Conservation (phyloP, 2,888 invertebrate species). For the Zhengitettix transpicula region DNA sequence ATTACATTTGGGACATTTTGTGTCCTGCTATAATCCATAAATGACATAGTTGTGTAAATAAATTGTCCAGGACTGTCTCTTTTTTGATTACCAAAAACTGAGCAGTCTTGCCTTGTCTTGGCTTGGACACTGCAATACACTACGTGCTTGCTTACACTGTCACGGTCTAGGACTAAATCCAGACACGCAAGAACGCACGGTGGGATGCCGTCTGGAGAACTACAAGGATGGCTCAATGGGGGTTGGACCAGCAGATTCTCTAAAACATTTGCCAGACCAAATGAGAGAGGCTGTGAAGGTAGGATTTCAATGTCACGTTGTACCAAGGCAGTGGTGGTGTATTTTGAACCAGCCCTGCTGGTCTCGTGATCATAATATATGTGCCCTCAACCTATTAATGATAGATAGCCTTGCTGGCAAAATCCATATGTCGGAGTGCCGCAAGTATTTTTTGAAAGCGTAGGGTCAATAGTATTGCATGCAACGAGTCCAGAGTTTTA, state of each 20-base stretch:
- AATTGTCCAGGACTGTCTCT: neutral
- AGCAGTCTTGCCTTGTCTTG: slow-evolving; percentile 2
- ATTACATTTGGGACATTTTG: no score
- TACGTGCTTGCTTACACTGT: slow-evolving; percentile 7
- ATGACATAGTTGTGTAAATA: neutral
- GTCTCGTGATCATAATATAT: neutral
- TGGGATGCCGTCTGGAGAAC: slow-evolving; percentile 37
- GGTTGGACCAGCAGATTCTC: slow-evolving; percentile 23
- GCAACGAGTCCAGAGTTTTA: neutral
- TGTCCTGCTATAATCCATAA: neutral
- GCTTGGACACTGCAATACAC: neutral
- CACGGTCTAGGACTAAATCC: slow-evolving; percentile 21
- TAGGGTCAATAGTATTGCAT: neutral
- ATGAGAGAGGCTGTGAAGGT: slow-evolving; percentile 25
- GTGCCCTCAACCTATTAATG: neutral
- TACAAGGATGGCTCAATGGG: slow-evolving; percentile 31
- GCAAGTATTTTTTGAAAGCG: neutral
- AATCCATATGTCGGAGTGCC: neutral
- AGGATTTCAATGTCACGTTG: slow-evolving; percentile 8
- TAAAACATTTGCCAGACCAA: slow-evolving; percentile 22
- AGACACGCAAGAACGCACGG: slow-evolving; percentile 25
- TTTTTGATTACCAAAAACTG: neutral
- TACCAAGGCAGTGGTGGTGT: neutral
- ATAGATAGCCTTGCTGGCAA: neutral
- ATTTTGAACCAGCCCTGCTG: neutral